Conservation (phyloP, 1,140 invertebrate genomes). For the Drosophila serrata region DNA sequence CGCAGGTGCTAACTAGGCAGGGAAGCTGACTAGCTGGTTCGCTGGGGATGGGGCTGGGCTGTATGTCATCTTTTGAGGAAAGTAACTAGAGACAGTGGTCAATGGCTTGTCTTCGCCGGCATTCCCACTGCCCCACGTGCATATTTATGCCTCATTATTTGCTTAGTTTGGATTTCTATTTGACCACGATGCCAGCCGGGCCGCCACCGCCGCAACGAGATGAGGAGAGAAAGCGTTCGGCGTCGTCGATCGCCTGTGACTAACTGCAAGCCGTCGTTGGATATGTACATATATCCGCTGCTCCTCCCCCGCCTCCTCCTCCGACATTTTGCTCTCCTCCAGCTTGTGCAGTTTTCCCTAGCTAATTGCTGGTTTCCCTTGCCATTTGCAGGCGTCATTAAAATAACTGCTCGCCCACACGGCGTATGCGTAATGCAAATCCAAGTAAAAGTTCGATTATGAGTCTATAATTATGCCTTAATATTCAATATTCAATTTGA, state of each 20-base stretch:
- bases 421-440: constrained; percentile 65
- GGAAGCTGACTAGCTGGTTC: constrained; percentile 5
- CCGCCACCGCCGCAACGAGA: constrained; percentile 42
- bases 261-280: constrained; percentile 50
- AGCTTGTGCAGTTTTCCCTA: constrained; percentile 18
- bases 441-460: constrained; percentile 65
- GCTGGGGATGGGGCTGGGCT: not conserved
- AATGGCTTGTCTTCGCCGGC: constrained; percentile 34
- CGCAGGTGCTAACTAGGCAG: constrained; percentile 69
- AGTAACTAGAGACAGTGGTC: constrained; percentile 52
- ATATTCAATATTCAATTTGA: constrained; percentile 6
- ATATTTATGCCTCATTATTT: constrained; percentile 83
- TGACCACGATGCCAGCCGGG: constrained; percentile 43
- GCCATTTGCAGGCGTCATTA: constrained; percentile 62
- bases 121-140: constrained; percentile 58
- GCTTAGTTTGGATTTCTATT: constrained; percentile 80
- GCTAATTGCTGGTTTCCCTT: constrained; percentile 57
- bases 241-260: constrained; percentile 54
- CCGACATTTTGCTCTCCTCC: constrained; percentile 18
- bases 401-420: constrained; percentile 71
- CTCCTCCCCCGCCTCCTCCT: constrained; percentile 1
- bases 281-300: constrained; percentile 17
- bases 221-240: constrained; percentile 70
- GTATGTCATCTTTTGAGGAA: constrained; percentile 43
- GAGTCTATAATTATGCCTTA: constrained; percentile 5